Base-by-base conservation (phyloP, 1,140 invertebrate species). In the Sycobia sp. region DNA sequence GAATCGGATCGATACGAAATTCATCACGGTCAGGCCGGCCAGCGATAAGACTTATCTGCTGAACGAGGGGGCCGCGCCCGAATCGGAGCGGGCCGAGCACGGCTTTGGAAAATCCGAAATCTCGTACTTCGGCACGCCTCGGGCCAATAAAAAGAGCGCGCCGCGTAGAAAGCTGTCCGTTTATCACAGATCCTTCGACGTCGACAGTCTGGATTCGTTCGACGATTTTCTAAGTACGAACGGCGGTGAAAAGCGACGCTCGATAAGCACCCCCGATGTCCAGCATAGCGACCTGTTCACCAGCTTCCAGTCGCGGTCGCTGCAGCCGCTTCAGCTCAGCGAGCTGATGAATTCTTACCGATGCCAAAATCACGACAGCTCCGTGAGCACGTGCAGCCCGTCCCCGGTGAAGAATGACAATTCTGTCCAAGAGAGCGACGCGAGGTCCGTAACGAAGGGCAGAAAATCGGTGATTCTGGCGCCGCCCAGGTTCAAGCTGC, bases 101-200 rank as follows among this genome's bases (percentile, higher is more conserved):
- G 11, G 23, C 11, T 14, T 51, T 8, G 11, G 5, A 2, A 53
- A 54, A 13, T n/a, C 43, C 5, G 34, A 51, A 22, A 3, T 10
- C 0, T 14, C 23, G n/a, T 59, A 63, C 16, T 64, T 25, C 10
- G 1, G 11, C 8, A 66, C 63, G 1, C 60, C 68, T 11, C 18
- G 23, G 22, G 20, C 23, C 11, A 61, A 5, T 23, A 18, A 34
- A n/a, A 55, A 61, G 22, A 44, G 18, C 10, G 18, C 46, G 1
- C 72, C 73, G 3, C 68, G 55, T 34, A 49, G 75, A 16, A 76
- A 76, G 41, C 25, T 72, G 2, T 74, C 75, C 0, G 73, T 76
- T 23, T 76, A 69, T 34, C 55, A 59, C 25, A 66, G 71, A 7
- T 67, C 27, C n/a, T 76, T 73, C 62, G 70, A 75, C 13, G 34